Conservation (phyloP, 1,140 invertebrate species). For the Mycetomoellerius zeteki region DNA sequence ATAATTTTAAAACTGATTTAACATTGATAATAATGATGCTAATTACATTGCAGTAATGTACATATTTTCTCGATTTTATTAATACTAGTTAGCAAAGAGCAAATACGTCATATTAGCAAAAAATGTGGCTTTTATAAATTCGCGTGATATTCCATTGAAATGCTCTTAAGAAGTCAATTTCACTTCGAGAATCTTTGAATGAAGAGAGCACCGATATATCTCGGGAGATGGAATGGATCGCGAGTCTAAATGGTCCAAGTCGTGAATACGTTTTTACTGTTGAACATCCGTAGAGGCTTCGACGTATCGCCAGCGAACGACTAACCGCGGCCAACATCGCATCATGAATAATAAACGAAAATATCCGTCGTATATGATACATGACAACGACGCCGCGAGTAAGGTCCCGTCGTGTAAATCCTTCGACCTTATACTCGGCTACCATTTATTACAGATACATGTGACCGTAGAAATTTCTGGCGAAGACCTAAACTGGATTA, state of each 20-base stretch:
- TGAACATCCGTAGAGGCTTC: slow-evolving; percentile 70
- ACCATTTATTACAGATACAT: slow-evolving; percentile 48
- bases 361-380: slow-evolving; percentile 69
- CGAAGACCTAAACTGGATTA: slow-evolving; percentile 51
- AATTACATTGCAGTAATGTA: not conserved
- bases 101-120: not conserved
- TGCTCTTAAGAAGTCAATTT: slow-evolving; percentile 35
- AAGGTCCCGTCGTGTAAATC: slow-evolving; percentile 57
- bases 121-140: not conserved
- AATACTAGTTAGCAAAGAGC: not conserved
- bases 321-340: slow-evolving; percentile 74
- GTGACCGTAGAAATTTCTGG: slow-evolving; percentile 27
- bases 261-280: slow-evolving; percentile 59
- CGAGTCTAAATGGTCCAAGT: not conserved
- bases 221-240: slow-evolving; percentile 37
- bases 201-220: slow-evolving; percentile 17
- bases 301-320: slow-evolving; percentile 63
- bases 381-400: slow-evolving; percentile 65
- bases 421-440: slow-evolving; percentile 37
- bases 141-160: not conserved
- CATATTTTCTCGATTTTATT: not conserved
- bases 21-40: not conserved
- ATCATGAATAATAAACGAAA: slow-evolving; percentile 83
- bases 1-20: not conserved
- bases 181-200: slow-evolving; percentile 21